Evolutionary conservation across 2,113 vertebrate genomes (phyloP), one percentile per base, ranked within the genome.

Genomic region (Sakesphorus luctuosus): DNA sequence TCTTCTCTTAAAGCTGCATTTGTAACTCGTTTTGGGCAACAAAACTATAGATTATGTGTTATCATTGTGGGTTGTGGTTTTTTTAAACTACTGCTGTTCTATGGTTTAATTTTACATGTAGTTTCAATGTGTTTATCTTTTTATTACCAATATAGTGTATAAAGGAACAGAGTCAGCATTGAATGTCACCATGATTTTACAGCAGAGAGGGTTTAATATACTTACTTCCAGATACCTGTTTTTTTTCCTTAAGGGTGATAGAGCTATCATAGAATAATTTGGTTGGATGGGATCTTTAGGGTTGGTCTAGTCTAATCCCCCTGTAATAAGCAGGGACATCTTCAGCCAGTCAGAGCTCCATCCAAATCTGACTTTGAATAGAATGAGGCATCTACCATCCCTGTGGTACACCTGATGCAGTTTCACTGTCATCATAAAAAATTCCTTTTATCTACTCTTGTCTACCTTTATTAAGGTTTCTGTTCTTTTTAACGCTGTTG

Each of bases 351-450:
- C 16, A 29, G 29, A 55, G 40, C 29, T 52, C 25, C 50, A 26
- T 50, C 26, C 44, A 65, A 0, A 0, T 62, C 40, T 71, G 58
- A 31, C 1, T 0, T 35, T 59, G 12, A 73, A 49, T 38, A 24
- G 38, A 12, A 46, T 50, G 38, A 29, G 40, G 10, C 35, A 25
- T 50, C 40, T 25, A 2, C 25, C 13, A 25, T 21, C 13, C 66
- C 16, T 71, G 0, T 50, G 35, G 25, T 5, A 35, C 66, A 0
- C 35, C 56, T 46, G 4, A 55, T 7, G 56, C 52, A 23, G 3
- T 62, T 61, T 46, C 9, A 38, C 18, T 3, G 11, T 56, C 2
- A 28, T 6, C 1, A 11, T n/a, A 24, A 58, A 66, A 56, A 35
- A 44, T 1, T 71, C 26, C 13, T 79, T 75, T 11, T 24, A 28